Percentiles rank a stretch among this genome's conserved stretches.
Conservation (phyloP, 2,113 vertebrate genomes). For the rat (Rattus norvegicus) region DNA sequence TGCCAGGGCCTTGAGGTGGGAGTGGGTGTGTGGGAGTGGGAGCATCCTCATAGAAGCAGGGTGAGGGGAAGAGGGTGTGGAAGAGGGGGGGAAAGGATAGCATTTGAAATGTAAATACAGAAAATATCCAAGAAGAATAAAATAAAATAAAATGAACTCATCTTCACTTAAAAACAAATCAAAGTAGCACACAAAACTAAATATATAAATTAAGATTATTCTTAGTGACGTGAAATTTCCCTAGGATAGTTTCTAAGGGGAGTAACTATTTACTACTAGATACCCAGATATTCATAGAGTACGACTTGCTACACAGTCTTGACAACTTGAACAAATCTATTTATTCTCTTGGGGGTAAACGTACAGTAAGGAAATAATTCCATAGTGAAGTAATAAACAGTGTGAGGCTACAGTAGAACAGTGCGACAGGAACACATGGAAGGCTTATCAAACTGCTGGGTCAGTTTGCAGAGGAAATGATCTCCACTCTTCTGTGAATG, state of each 20-base stretch:
- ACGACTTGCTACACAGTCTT: not conserved
- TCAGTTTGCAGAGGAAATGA: not conserved
- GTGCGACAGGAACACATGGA: not conserved
- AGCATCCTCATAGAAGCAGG: too few species aligned
- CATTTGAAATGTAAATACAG: too few species aligned
- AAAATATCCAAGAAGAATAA: too few species aligned
- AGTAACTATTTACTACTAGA: not conserved
- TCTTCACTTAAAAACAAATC: conserved; percentile 14
- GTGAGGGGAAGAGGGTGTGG: too few species aligned
- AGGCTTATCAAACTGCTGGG: not conserved
- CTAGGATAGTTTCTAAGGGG: not conserved
- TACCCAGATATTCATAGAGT: not conserved
- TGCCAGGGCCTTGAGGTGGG: too few species aligned
- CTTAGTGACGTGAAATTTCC: not conserved
- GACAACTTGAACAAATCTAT: not conserved
- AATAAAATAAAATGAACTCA: not conserved
- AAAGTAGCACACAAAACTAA: not conserved
- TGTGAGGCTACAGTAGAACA: not conserved
- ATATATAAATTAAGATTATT: not conserved
- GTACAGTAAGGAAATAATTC: conserved; percentile 2
- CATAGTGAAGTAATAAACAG: not conserved
- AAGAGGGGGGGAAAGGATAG: too few species aligned
- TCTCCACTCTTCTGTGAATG: not conserved
- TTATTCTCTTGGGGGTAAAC: conserved; percentile 28
- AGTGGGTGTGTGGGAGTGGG: too few species aligned